Evolutionary conservation across 2,113 vertebrate species (phyloP).

Genomic region (Varanus salvator): DNA sequence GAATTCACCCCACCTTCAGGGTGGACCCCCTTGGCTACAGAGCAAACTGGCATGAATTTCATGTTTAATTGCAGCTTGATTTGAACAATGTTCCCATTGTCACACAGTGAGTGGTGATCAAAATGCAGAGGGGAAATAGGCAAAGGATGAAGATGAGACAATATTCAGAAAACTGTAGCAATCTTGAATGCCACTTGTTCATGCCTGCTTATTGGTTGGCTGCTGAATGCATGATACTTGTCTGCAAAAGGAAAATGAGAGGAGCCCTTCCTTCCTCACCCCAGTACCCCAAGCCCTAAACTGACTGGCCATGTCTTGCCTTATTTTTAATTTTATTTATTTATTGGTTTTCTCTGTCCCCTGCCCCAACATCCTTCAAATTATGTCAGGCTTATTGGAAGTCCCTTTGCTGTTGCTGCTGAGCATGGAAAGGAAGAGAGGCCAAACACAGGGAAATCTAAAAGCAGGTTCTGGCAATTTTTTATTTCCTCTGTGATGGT

Average conservation of each 20-base stretch:
- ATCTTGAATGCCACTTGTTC: no score
- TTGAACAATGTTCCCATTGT: no score
- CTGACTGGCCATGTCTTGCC: background rate
- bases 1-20: no score
- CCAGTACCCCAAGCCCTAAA: rapidly evolving
- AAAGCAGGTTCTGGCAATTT: background rate
- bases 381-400: background rate
- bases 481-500: background rate
- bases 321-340: background rate
- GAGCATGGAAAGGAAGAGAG: background rate
- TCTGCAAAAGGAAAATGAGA: background rate
- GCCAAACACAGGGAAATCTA: background rate
- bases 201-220: no score
- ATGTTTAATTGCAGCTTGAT: no score
- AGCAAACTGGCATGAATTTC: no score
- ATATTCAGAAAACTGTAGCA: no score
- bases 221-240: background rate
- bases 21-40: no score
- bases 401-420: background rate
- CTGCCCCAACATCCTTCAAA: background rate
- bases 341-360: background rate
- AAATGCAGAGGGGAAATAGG: no score
- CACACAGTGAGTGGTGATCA: no score
- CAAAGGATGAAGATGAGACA: no score
- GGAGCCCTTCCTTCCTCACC: background rate